Evolutionary conservation across 2,888 invertebrate species (phyloP).

Genomic region (Nasonovia ribisnigri): DNA sequence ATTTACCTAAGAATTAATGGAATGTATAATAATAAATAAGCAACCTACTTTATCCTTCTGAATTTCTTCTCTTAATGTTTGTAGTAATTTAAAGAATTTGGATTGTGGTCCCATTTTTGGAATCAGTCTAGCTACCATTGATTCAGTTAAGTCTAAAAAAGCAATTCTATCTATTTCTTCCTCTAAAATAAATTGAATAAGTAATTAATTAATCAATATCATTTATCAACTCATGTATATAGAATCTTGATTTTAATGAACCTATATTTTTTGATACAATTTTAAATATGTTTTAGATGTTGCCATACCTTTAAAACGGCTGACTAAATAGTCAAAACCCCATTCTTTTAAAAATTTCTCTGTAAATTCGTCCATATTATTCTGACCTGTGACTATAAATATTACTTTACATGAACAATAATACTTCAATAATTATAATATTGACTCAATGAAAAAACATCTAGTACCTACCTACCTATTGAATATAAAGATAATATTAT

Average conservation of each 20-base stretch:
- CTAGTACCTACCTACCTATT: neutral
- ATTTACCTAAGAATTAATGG: too few relatives aligned
- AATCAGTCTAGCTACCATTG: neutral
- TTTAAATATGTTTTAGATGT: neutral
- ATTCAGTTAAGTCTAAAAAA: conserved; percentile 9
- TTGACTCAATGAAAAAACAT: neutral
- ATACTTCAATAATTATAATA: neutral
- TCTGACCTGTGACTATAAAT: neutral
- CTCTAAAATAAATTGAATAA: neutral
- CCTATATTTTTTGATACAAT: neutral
- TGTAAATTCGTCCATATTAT: conserved; percentile 19
- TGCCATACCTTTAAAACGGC: neutral
- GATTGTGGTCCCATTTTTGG: conserved; percentile 24
- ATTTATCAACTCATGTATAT: too few relatives aligned
- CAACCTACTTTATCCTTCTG: neutral
- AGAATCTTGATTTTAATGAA: neutral
- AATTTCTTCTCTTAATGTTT: neutral
- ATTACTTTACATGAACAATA: neutral
- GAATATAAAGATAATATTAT: neutral
- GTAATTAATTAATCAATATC: neutral
- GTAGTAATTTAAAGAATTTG: neutral
- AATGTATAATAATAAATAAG: too few relatives aligned
- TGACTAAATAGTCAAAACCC: neutral
- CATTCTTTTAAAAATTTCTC: neutral
- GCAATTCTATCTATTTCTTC: neutral